phyloP scores from a whole-genome alignment of 2,888 invertebrate genomes.

The Cheilosia impressa region DNA sequence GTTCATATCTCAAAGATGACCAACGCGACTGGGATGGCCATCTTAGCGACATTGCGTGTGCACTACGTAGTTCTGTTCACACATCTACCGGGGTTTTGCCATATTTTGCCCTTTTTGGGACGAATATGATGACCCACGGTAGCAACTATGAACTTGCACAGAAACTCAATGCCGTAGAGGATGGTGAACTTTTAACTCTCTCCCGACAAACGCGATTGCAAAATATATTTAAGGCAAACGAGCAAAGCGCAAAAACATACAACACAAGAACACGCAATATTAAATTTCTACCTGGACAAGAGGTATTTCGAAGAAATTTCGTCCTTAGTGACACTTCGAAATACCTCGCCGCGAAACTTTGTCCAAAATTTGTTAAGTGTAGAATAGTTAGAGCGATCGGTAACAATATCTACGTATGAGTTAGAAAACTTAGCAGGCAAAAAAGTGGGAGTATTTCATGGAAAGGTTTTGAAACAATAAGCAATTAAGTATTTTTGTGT shows the following conservation, averaged over 20 bases:
- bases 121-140: background rate
- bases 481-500: too few relatives aligned
- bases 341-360: background rate
- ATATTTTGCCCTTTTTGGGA: background rate
- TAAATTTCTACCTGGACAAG: background rate
- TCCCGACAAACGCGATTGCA: background rate
- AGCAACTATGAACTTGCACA: background rate
- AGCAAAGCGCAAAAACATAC: slow-evolving; percentile 15
- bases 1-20: background rate
- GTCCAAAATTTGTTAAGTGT: background rate
- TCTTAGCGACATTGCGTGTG: background rate
- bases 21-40: background rate
- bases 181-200: slow-evolving; percentile 5
- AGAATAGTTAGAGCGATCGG: background rate
- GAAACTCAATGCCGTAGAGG: background rate
- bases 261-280: background rate
- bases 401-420: background rate
- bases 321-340: background rate
- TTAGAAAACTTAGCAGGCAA: background rate
- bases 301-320: background rate
- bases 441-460: background rate
- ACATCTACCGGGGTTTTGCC: background rate
- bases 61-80: background rate
- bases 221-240: slow-evolving; percentile 35
- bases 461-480: background rate